phyloP scores from a whole-genome alignment of 2,113 vertebrate genomes.

The Tympanuchus pallidicinctus region DNA sequence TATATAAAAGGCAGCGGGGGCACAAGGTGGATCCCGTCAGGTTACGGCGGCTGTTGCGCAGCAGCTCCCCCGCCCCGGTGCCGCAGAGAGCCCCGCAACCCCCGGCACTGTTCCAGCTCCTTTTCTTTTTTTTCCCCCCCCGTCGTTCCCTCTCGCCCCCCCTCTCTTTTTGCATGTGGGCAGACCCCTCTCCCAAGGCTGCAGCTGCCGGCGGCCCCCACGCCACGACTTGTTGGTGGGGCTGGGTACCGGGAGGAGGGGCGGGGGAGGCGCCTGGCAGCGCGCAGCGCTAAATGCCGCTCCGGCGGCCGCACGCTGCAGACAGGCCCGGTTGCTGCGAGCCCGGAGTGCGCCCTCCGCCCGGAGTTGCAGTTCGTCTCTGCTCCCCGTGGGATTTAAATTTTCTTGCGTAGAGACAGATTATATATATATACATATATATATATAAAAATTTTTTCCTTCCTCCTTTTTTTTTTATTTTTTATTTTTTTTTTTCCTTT shows the following conservation, averaged over 20 bases:
- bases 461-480: neutral
- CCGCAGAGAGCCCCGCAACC: conserved; percentile 51
- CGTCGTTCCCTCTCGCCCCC: neutral
- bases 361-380: conserved; percentile 51
- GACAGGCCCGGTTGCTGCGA: neutral
- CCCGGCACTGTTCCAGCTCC: neutral
- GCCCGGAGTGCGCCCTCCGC: neutral
- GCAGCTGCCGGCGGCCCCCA: conserved; percentile 25
- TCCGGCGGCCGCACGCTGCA: conserved; percentile 17
- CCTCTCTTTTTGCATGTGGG: neutral
- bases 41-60: conserved; percentile 23
- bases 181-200: neutral
- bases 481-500: neutral
- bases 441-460: neutral
- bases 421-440: neutral
- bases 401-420: neutral
- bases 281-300: conserved; percentile 40
- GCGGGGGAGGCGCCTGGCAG: conserved; percentile 51
- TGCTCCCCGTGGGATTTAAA: conserved; percentile 58
- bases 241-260: conserved; percentile 45
- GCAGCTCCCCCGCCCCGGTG: conserved; percentile 47
- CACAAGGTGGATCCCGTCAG: conserved; percentile 34
- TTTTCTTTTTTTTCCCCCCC: neutral
- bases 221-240: conserved; percentile 43
- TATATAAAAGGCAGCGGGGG: neutral